phyloP scores from a whole-genome alignment of 2,113 vertebrate genomes.

The Vulpes vulpes region DNA sequence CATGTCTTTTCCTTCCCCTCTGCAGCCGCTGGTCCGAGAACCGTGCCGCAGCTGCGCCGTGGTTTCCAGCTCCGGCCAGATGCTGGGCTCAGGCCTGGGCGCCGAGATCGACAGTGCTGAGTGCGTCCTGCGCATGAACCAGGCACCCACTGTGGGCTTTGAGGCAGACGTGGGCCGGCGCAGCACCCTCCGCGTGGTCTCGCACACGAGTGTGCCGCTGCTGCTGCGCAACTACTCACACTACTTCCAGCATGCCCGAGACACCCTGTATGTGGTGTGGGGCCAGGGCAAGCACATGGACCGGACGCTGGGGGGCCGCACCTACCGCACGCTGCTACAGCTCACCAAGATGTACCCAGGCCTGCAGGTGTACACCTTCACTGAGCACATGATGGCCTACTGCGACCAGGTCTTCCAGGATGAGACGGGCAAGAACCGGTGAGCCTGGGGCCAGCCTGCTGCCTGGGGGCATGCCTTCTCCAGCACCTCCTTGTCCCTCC shows the following conservation, averaged over 20 bases:
- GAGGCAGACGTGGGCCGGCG: conserved; percentile 93
- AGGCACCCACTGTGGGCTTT: conserved; percentile 92
- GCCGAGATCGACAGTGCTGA: conserved; percentile 89
- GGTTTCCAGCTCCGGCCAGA: conserved; percentile 97
- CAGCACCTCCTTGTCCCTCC: neutral
- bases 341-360: conserved; percentile 89
- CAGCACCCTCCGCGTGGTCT: conserved; percentile 93
- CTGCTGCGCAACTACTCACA: conserved; percentile 91
- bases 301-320: conserved; percentile 89
- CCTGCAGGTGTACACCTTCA: conserved; percentile 92
- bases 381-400: conserved; percentile 91
- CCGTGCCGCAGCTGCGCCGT: conserved; percentile 91
- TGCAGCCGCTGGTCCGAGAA: conserved; percentile 80
- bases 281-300: conserved; percentile 94
- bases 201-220: conserved; percentile 95
- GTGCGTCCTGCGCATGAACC: conserved; percentile 97
- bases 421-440: conserved; percentile 98
- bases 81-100: conserved; percentile 91
- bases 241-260: conserved; percentile 91
- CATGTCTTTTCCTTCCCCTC: neutral
- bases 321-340: conserved; percentile 90
- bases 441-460: neutral
- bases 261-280: conserved; percentile 95
- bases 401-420: conserved; percentile 95
- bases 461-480: neutral